Percentiles rank a stretch among this genome's conserved stretches.
These are phyloP conservation scores for Caenorhabditis zanzibari DNA, from an alignment of 2,888 invertebrate genomes.

Conservation along the genomic window DNA sequence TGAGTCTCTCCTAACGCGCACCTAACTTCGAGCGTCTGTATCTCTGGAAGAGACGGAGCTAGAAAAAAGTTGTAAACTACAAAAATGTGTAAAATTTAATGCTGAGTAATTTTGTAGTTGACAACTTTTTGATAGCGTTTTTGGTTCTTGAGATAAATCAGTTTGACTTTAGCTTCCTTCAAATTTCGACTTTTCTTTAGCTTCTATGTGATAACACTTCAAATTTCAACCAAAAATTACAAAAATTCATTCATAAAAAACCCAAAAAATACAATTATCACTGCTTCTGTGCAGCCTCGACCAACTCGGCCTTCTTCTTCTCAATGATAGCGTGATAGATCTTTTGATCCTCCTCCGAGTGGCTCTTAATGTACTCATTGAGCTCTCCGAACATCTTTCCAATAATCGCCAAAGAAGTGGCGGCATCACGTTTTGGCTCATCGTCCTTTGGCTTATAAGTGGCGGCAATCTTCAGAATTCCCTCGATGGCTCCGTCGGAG, in stretches of 20 bases:
- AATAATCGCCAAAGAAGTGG: constrained; percentile 32
- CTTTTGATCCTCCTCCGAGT: constrained; percentile 42
- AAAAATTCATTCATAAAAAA: not conserved
- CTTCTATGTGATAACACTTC: too few species aligned
- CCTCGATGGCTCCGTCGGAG: constrained; percentile 28
- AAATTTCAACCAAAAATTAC: not conserved
- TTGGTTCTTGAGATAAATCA: too few species aligned
- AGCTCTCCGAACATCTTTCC: constrained; percentile 36
- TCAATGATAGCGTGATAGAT: constrained; percentile 38
- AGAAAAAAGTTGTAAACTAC: too few species aligned
- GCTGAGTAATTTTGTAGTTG: too few species aligned
- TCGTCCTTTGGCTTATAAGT: constrained; percentile 35
- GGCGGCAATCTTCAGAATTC: constrained; percentile 30
- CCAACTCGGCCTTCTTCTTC: constrained; percentile 50
- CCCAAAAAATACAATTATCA: not conserved
- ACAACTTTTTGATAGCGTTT: too few species aligned
- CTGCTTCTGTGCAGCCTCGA: constrained; percentile 40
- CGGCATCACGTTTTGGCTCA: constrained; percentile 41
- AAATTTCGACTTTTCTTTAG: too few species aligned
- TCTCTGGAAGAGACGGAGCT: too few species aligned
- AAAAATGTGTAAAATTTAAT: too few species aligned
- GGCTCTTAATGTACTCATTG: constrained; percentile 39
- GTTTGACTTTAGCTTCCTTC: too few species aligned
- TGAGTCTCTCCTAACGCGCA: too few species aligned
- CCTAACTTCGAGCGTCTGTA: too few species aligned